These are phyloP conservation scores for Cepphus grylle DNA, from an alignment of 2,113 vertebrate species.

Conservation along the genomic window DNA sequence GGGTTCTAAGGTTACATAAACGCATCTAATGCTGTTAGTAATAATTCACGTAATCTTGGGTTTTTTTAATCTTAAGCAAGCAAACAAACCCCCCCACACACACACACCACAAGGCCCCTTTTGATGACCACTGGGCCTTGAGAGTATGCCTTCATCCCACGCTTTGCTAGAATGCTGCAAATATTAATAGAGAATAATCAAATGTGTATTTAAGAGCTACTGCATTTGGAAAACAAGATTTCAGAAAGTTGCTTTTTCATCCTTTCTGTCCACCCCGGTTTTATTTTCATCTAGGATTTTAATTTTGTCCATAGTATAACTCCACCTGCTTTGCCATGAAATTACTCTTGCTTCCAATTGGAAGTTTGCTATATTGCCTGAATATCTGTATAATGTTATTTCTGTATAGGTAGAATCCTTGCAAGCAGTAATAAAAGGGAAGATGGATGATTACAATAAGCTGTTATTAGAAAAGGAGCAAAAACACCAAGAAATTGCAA, in stretches of 20 bases:
- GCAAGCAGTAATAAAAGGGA: constrained; percentile 84
- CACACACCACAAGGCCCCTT: not conserved
- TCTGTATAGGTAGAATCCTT: constrained; percentile 84
- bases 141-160: not conserved
- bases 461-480: constrained; percentile 81
- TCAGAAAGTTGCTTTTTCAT: constrained; percentile 4
- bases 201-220: not conserved
- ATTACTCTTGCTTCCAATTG: not conserved
- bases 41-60: not conserved
- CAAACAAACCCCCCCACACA: fast-evolving
- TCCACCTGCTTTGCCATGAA: not conserved
- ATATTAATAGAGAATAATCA: not conserved
- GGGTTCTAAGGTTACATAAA: not conserved
- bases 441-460: constrained; percentile 79
- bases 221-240: not conserved
- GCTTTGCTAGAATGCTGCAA: not conserved
- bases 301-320: not conserved
- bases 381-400: not conserved
- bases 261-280: not conserved
- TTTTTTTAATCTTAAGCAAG: not conserved
- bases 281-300: not conserved
- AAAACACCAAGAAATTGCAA: constrained; percentile 75
- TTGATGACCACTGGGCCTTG: not conserved
- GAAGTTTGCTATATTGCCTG: not conserved
- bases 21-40: not conserved